Evolutionary conservation across 2,797 vertebrate genomes (phyloP).

Genomic region (Semaprochilodus insignis): DNA sequence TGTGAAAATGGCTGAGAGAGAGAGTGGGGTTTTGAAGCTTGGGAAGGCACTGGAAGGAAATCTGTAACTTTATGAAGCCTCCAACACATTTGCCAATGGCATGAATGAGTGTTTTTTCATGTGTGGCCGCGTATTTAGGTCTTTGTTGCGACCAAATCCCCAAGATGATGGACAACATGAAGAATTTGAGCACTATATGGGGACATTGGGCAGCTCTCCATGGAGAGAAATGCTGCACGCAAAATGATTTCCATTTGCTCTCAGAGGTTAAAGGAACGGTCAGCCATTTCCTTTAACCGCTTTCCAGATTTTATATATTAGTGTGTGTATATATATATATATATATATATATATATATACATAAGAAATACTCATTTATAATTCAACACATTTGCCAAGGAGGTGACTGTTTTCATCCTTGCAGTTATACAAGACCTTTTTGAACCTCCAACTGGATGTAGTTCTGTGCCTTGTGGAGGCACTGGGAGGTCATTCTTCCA

Average conservation of each 20-base stretch:
- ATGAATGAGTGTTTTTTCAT: background rate
- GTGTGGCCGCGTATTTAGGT: conserved; percentile 21
- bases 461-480: background rate
- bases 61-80: background rate
- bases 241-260: background rate
- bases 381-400: background rate
- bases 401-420: background rate
- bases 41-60: background rate
- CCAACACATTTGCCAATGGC: conserved; percentile 15
- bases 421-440: conserved; percentile 1
- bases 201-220: conserved; percentile 1
- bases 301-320: background rate
- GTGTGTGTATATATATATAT: too few species aligned
- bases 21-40: background rate
- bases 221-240: background rate
- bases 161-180: background rate
- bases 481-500: background rate
- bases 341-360: too few species aligned
- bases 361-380: background rate
- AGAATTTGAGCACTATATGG: background rate
- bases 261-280: background rate
- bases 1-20: conserved; percentile 5
- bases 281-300: background rate
- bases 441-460: conserved; percentile 17
- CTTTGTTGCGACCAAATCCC: background rate